Percentiles rank a stretch among this genome's conserved stretches.
These are phyloP conservation scores for Drosophila lini DNA, from an alignment of 1,140 invertebrate species.

Conservation along the genomic window DNA sequence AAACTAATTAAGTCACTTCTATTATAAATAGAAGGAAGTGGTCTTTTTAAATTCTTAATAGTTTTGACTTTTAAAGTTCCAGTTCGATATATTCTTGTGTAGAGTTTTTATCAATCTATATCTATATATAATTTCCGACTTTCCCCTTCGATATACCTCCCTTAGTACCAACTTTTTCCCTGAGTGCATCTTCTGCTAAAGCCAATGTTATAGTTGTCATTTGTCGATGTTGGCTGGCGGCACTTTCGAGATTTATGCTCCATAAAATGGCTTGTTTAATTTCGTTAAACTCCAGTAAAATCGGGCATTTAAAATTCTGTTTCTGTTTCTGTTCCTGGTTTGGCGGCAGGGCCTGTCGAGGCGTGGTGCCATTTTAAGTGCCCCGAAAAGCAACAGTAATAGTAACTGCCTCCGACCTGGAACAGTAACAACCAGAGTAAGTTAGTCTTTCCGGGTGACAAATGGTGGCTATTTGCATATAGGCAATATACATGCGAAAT, in stretches of 20 bases:
- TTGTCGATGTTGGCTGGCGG: slow-evolving; percentile 26
- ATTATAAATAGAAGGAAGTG: too few relatives aligned
- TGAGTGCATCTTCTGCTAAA: slow-evolving; percentile 4
- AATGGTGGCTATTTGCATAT: slow-evolving; percentile 61
- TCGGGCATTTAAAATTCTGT: slow-evolving; percentile 53
- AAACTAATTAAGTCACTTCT: too few relatives aligned
- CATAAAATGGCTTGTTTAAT: slow-evolving; percentile 65
- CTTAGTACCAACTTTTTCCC: background rate
- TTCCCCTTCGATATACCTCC: too few relatives aligned
- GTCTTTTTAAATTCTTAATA: too few relatives aligned
- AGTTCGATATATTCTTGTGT: too few relatives aligned
- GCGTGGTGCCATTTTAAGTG: slow-evolving; percentile 71
- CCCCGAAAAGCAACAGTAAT: slow-evolving; percentile 19
- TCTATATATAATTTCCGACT: too few relatives aligned
- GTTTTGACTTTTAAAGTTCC: background rate
- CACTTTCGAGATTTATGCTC: slow-evolving; percentile 46
- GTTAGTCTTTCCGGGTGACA: slow-evolving; percentile 28
- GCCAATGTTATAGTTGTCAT: slow-evolving; percentile 18
- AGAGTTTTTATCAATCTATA: too few relatives aligned
- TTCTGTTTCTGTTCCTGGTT: slow-evolving; percentile 46
- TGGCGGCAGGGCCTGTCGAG: slow-evolving; percentile 44
- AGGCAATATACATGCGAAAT: slow-evolving; percentile 49
- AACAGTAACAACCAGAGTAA: background rate
- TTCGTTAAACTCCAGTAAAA: slow-evolving; percentile 62
- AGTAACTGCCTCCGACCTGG: slow-evolving; percentile 9